Conservation (phyloP, 2,888 invertebrate genomes). For the Alentia gelatinosa region DNA sequence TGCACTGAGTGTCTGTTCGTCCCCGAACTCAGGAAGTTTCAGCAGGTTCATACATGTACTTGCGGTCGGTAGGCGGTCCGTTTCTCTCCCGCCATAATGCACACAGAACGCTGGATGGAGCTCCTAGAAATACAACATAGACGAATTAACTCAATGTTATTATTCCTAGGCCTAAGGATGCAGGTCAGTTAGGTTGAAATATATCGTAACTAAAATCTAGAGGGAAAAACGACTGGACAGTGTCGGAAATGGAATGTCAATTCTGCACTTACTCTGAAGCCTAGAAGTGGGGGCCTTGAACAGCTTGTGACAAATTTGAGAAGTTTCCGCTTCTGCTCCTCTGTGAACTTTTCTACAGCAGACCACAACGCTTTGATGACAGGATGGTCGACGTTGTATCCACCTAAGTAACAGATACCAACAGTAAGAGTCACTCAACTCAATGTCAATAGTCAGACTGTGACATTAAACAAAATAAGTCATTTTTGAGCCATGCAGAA, state of each 20-base stretch:
- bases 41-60: slow-evolving; percentile 99
- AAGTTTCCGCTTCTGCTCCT: slow-evolving; percentile 89
- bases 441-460: too few species aligned
- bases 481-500: too few species aligned
- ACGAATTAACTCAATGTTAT: neutral
- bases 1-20: slow-evolving; percentile 88
- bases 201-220: neutral
- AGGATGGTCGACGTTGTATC: slow-evolving; percentile 90
- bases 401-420: slow-evolving; percentile 85
- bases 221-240: too few species aligned
- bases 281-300: slow-evolving; percentile 96
- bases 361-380: slow-evolving; percentile 95
- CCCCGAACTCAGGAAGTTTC: slow-evolving; percentile 94
- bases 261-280: slow-evolving; percentile 94
- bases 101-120: slow-evolving; percentile 97
- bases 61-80: slow-evolving; percentile 94
- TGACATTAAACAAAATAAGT: too few species aligned
- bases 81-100: slow-evolving; percentile 90
- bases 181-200: neutral
- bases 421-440: too few species aligned
- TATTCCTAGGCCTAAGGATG: too few species aligned
- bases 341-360: slow-evolving; percentile 89
- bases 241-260: too few species aligned
- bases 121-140: slow-evolving; percentile 89
- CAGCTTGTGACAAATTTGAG: slow-evolving; percentile 99